Percentiles rank a stretch among this genome's conserved stretches.
Conservation (phyloP, 2,113 vertebrate species). For the Loxodonta africana region DNA sequence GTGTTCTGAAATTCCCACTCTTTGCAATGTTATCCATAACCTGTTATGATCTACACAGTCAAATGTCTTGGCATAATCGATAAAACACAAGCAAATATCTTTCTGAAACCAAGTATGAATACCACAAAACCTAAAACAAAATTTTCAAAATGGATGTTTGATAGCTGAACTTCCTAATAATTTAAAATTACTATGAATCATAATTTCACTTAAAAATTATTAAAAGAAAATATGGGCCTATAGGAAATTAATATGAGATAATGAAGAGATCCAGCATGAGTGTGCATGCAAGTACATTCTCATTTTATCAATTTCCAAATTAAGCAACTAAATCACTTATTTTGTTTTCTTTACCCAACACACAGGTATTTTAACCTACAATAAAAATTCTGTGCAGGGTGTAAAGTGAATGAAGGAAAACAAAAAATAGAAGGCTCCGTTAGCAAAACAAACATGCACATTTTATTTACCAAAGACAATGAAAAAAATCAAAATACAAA, state of each 20-base stretch:
- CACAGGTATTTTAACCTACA: not conserved
- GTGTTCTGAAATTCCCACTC: too few relatives aligned
- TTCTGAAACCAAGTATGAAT: constrained; percentile 7
- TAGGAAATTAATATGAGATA: constrained; percentile 24
- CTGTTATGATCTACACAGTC: too few relatives aligned
- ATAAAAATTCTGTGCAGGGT: constrained; percentile 31
- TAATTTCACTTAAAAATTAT: constrained; percentile 54
- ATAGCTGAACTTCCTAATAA: not conserved
- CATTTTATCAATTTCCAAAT: constrained; percentile 55
- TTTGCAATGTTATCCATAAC: too few relatives aligned
- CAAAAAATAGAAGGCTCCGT: constrained; percentile 73
- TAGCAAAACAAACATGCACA: constrained; percentile 88
- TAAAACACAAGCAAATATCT: too few relatives aligned
- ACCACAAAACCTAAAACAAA: constrained; percentile 46
- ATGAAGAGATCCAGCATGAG: not conserved
- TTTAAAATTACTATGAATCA: constrained; percentile 5
- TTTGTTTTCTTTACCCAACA: constrained; percentile 30
- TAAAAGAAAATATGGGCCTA: constrained; percentile 18
- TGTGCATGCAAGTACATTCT: constrained; percentile 18
- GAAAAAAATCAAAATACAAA: constrained; percentile 86
- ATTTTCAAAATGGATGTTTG: not conserved
- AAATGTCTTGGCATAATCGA: too few relatives aligned
- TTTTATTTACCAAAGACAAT: constrained; percentile 87
- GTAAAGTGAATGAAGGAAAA: constrained; percentile 26
- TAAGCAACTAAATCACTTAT: constrained; percentile 14